Evolutionary conservation across 2,888 invertebrate genomes (phyloP).

Genomic region (Dioctria linearis): DNA sequence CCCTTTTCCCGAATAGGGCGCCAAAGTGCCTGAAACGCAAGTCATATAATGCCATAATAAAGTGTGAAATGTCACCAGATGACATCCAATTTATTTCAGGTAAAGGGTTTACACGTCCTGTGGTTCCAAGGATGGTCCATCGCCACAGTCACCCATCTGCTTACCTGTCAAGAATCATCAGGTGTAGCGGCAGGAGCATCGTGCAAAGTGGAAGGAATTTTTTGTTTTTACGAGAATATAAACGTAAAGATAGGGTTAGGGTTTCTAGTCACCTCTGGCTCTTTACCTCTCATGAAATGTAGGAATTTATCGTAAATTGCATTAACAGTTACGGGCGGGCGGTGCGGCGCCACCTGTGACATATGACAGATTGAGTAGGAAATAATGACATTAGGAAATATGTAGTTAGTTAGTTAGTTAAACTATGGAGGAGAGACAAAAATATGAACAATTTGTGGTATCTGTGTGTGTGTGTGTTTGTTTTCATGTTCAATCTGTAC

Average conservation of each 20-base stretch:
- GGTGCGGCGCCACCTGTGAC: constrained; percentile 6
- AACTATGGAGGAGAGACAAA: no score
- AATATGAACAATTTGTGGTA: no score
- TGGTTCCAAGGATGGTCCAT: neutral
- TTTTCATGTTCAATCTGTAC: no score
- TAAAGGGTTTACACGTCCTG: constrained; percentile 30
- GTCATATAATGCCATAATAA: constrained; percentile 46
- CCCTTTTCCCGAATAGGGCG: neutral
- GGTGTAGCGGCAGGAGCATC: neutral
- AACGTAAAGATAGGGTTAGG: neutral
- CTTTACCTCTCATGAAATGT: neutral
- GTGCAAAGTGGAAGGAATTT: neutral
- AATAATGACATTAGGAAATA: constrained; percentile 39
- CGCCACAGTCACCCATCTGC: neutral
- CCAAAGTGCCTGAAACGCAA: constrained; percentile 13
- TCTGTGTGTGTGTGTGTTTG: no score
- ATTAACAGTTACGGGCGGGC: constrained; percentile 13
- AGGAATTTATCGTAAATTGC: constrained; percentile 37
- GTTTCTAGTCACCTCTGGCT: neutral
- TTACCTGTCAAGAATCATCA: constrained; percentile 40
- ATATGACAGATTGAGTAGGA: constrained; percentile 31
- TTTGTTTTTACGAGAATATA: neutral
- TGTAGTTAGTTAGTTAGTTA: neutral
- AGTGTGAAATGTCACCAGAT: constrained; percentile 49
- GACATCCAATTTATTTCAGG: constrained; percentile 49